Evolutionary conservation across 2,888 invertebrate species (phyloP), one percentile per base, ranked within the genome.

Genomic region (Spodoptera exigua): DNA sequence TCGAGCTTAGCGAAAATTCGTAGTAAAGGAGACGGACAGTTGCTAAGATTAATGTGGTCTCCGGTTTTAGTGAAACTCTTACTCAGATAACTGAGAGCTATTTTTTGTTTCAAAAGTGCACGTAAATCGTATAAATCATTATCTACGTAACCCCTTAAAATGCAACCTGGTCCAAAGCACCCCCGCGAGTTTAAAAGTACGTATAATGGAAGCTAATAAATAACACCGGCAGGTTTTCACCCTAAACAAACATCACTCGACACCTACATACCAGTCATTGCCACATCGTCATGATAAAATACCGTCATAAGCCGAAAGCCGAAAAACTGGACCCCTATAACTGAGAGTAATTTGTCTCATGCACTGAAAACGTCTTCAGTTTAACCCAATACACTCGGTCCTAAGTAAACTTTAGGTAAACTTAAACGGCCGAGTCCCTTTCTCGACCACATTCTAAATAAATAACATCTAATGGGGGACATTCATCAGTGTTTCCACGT

Each of bases 401-500:
- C 93, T 93, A 93, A 93, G 92, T 91, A 94, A 94, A 94, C 93
- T 91, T 89, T 90, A 89, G 91, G 91, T 86, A 85, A 90, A 92
- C 90, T 93, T 92, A 91, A 93, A 89, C 90, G 86, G 81, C 85
- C 70, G 70, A 88, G 92, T 91, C 92, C 92, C 93, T 92, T 88
- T 89, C 88, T 89, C 89, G 90, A 92, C 93, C 94, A 89, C 94
- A 92, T 89, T 93, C 94, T 94, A 94, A 94, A 94, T 94, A 94
- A 94, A 94, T 94, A 94, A 94, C 94, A 90, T 93, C 94, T 94
- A 94, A 94, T 94, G 94, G 94, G 89, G 87, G 85, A 91, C 94
- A 94, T 94, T 94, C 94, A 94, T 94, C 94, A 94, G 92, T 83
- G 92, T 92, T 93, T 91, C 92, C 89, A 91, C 93, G 92, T 93